These are phyloP conservation scores for Hypsibius dujardini DNA, from an alignment of 1,140 invertebrate genomes.

Conservation along the genomic window DNA sequence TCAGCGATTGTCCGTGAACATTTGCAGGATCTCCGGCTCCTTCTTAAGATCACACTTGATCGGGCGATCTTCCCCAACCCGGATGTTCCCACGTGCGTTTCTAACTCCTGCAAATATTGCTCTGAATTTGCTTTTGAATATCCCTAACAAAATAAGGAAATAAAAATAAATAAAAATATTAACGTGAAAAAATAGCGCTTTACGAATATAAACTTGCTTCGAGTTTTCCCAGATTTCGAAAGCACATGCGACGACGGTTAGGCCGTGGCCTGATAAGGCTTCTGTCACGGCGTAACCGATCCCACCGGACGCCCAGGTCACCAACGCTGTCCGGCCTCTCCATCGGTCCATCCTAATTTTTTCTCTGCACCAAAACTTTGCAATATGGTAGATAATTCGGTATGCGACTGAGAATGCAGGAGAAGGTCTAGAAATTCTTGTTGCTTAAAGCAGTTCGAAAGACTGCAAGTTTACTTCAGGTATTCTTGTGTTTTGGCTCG, in stretches of 20 bases:
- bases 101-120: no score
- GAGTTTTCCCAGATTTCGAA: slow-evolving; percentile 41
- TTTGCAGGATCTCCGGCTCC: slow-evolving; percentile 28
- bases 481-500: no score
- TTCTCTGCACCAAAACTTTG: background rate
- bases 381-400: no score
- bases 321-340: slow-evolving; percentile 45
- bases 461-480: no score
- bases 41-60: slow-evolving; percentile 31
- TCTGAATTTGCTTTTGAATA: no score
- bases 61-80: slow-evolving; percentile 19
- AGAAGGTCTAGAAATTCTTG: no score
- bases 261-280: slow-evolving; percentile 40
- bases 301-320: slow-evolving; percentile 52
- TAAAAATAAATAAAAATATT: no score
- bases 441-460: no score
- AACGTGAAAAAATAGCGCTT: background rate
- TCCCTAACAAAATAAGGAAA: no score
- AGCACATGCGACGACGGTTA: slow-evolving; percentile 50
- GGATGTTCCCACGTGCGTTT: background rate
- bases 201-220: slow-evolving; percentile 33
- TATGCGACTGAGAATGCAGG: no score
- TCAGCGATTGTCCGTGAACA: slow-evolving; percentile 28
- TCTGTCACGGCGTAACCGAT: slow-evolving; percentile 43
- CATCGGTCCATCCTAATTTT: slow-evolving; percentile 45